Evolutionary conservation across 2,888 invertebrate species (phyloP).

Genomic region (Lamproptera curius): DNA sequence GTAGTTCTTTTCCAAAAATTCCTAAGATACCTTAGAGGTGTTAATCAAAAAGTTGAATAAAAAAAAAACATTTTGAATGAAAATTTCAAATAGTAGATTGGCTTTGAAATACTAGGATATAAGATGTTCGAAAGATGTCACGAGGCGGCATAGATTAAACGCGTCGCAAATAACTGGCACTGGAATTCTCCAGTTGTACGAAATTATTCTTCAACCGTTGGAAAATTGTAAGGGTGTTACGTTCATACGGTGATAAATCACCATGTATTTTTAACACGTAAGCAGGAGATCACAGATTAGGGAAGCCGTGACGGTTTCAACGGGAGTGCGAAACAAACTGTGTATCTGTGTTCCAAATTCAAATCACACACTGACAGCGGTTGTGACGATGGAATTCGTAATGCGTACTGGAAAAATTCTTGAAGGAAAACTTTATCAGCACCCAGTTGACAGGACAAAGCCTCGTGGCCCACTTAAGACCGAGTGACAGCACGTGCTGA

Average conservation of each 20-base stretch:
- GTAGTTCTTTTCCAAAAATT: too few species aligned
- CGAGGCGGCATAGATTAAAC: slow-evolving; percentile 11
- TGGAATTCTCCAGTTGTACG: slow-evolving; percentile 15
- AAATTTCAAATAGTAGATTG: slow-evolving; percentile 3
- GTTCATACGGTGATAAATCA: not conserved
- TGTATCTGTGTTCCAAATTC: not conserved
- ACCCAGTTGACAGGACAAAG: slow-evolving; percentile 14
- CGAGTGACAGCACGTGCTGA: slow-evolving; percentile 43
- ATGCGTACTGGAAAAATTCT: not conserved
- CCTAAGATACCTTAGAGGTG: not conserved
- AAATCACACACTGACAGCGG: not conserved
- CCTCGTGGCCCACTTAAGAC: slow-evolving; percentile 24
- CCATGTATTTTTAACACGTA: not conserved
- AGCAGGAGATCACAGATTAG: not conserved
- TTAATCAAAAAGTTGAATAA: not conserved
- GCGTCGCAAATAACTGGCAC: slow-evolving; percentile 16
- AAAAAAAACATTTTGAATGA: not conserved
- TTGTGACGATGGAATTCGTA: not conserved
- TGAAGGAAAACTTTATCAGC: slow-evolving; percentile 25
- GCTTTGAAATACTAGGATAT: not conserved
- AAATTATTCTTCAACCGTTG: slow-evolving; percentile 4
- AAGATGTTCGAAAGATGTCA: slow-evolving; percentile 2
- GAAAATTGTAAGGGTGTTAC: not conserved
- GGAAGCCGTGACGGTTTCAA: too few species aligned
- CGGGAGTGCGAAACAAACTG: not conserved